phyloP scores from a whole-genome alignment of 2,888 invertebrate species.

The Orthosia cruda region DNA sequence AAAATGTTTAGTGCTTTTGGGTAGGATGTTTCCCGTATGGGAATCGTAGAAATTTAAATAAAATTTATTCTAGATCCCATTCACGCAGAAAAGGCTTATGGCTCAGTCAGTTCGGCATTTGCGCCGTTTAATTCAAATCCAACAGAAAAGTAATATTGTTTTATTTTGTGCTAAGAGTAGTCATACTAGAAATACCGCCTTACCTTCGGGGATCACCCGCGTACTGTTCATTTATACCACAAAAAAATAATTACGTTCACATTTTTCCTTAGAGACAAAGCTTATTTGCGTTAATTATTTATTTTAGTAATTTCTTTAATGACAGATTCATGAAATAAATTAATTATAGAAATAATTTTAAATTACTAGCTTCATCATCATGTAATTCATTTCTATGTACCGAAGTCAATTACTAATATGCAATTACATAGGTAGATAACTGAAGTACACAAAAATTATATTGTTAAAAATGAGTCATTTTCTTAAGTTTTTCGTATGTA shows the following conservation, averaged over 20 bases:
- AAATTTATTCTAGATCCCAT: no score
- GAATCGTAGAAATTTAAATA: no score
- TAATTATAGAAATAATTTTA: no score
- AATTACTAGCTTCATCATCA: background rate
- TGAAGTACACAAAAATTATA: background rate
- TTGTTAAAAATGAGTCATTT: background rate
- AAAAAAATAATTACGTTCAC: background rate
- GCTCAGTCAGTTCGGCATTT: background rate
- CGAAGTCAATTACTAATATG: background rate
- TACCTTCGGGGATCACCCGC: conserved; percentile 3
- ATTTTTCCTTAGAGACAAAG: conserved; percentile 4
- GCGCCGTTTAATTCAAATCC: background rate
- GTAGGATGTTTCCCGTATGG: no score
- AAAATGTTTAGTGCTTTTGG: no score
- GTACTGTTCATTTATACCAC: conserved; percentile 2
- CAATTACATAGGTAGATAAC: no score
- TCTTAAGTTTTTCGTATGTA: no score
- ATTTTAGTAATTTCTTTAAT: background rate
- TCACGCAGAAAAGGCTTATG: no score
- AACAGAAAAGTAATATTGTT: background rate
- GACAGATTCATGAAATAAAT: no score
- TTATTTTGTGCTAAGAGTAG: background rate
- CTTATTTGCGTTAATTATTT: background rate
- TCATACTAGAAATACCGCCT: background rate
- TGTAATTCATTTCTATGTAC: background rate